Conservation (phyloP, 2,888 invertebrate genomes). For the Drosophila kanekoi region DNA sequence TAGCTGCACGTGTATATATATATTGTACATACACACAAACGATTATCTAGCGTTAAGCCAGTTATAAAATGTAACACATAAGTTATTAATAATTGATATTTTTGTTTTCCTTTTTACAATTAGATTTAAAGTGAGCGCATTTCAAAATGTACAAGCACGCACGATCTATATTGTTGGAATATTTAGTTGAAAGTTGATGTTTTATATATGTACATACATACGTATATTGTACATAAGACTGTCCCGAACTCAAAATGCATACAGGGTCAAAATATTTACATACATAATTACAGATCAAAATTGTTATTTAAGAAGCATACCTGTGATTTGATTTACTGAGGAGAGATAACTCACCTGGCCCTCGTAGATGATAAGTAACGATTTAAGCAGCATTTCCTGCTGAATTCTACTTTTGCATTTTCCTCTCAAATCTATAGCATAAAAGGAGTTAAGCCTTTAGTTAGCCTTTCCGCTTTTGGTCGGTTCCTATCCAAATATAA, state of each 20-base stretch:
- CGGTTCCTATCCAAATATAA: neutral
- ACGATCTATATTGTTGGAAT: conserved; percentile 14
- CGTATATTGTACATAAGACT: conserved; percentile 22
- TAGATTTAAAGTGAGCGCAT: conserved; percentile 42
- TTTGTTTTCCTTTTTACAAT: conserved; percentile 37
- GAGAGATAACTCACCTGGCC: conserved; percentile 10
- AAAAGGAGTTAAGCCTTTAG: too few relatives aligned
- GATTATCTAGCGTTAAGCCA: conserved; percentile 35
- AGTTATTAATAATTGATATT: conserved; percentile 33
- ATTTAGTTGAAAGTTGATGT: conserved; percentile 30
- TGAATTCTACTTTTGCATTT: neutral
- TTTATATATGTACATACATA: conserved; percentile 6
- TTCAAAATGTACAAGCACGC: conserved; percentile 48
- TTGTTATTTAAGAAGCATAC: conserved; percentile 44
- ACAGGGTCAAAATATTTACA: conserved; percentile 38
- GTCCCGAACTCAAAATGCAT: conserved; percentile 29
- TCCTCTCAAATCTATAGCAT: neutral
- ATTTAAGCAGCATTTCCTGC: neutral
- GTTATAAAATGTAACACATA: conserved; percentile 29
- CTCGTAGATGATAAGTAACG: conserved; percentile 25
- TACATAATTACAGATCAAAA: conserved; percentile 31
- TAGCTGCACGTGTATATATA: conserved; percentile 62
- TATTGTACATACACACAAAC: conserved; percentile 17
- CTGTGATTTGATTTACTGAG: conserved; percentile 55
- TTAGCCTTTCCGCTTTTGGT: neutral